Evolutionary conservation across 2,888 invertebrate genomes (phyloP).

Genomic region (Tineola bisselliella): DNA sequence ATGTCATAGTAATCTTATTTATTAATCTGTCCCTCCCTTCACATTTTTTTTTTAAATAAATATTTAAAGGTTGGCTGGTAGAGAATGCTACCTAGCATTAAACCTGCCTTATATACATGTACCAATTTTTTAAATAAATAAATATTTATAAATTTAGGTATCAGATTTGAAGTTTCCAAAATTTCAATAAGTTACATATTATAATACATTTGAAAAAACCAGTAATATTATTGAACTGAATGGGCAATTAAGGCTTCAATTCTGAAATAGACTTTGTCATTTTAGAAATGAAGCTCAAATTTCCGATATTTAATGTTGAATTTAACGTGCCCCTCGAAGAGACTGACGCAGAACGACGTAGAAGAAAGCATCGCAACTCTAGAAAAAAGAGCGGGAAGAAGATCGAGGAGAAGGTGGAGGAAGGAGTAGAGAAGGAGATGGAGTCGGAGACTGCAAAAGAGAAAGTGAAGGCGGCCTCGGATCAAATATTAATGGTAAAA

Average conservation of each 20-base stretch:
- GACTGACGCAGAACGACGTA: constrained; percentile 66
- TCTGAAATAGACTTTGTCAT: constrained; percentile 46
- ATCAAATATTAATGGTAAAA: constrained; percentile 86
- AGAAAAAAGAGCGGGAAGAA: constrained; percentile 28
- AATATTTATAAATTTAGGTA: no score
- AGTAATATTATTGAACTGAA: background rate
- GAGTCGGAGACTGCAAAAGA: background rate
- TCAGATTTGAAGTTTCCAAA: no score
- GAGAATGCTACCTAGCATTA: no score
- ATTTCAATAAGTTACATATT: no score
- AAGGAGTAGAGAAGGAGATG: constrained; percentile 22
- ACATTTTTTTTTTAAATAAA: no score
- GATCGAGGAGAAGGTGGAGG: constrained; percentile 18
- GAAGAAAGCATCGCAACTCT: constrained; percentile 54
- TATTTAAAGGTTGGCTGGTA: no score
- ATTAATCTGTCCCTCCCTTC: no score
- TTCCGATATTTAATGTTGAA: constrained; percentile 84
- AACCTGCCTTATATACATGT: no score
- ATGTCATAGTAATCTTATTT: no score
- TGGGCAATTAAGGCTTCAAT: constrained; percentile 32
- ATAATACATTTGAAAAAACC: background rate
- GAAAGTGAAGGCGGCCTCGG: constrained; percentile 29
- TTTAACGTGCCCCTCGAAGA: constrained; percentile 86
- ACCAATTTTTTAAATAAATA: no score
- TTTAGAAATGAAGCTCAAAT: constrained; percentile 80